Conservation (phyloP, 2,888 invertebrate genomes). For the Amiota mariae region DNA sequence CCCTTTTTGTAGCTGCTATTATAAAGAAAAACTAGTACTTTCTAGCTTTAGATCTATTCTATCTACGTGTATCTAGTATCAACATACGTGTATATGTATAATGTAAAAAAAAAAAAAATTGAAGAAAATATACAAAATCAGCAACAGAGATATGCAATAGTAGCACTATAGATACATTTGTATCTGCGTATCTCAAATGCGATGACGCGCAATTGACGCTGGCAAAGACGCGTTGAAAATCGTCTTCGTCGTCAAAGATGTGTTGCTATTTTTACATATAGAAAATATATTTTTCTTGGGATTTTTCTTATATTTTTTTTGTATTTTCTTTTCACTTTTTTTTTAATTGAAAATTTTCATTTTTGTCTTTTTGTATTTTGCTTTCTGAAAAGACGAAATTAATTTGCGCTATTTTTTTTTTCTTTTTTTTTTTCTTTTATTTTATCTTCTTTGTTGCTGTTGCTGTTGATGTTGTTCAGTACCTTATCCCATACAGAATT, state of each 20-base stretch:
- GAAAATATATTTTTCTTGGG: conserved; percentile 8
- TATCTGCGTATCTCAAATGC: conserved; percentile 34
- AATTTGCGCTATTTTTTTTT: conserved; percentile 23
- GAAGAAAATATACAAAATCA: conserved; percentile 31
- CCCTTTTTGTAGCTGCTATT: conserved; percentile 49
- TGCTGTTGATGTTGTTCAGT: conserved; percentile 25
- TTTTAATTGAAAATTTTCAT: background rate
- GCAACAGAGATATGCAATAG: conserved; percentile 39
- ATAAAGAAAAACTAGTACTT: background rate
- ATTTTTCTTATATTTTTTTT: conserved; percentile 12
- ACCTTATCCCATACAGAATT: background rate
- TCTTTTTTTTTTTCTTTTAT: background rate
- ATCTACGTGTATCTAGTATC: background rate
- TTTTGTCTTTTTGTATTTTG: conserved; percentile 7
- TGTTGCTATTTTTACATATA: conserved; percentile 20
- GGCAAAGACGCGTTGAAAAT: conserved; percentile 64
- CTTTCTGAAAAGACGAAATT: conserved; percentile 21
- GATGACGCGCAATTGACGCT: conserved; percentile 69
- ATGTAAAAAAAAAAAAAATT: conserved; percentile 26
- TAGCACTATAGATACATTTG: conserved; percentile 21
- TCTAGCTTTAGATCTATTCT: conserved; percentile 24
- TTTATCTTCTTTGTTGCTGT: conserved; percentile 36
- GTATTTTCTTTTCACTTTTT: conserved; percentile 7
- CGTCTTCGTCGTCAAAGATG: conserved; percentile 14
- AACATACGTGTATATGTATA: conserved; percentile 6